Evolutionary conservation across 1,140 invertebrate species (phyloP), one percentile per base, ranked within the genome.

Genomic region (Drosophila baimaii): DNA sequence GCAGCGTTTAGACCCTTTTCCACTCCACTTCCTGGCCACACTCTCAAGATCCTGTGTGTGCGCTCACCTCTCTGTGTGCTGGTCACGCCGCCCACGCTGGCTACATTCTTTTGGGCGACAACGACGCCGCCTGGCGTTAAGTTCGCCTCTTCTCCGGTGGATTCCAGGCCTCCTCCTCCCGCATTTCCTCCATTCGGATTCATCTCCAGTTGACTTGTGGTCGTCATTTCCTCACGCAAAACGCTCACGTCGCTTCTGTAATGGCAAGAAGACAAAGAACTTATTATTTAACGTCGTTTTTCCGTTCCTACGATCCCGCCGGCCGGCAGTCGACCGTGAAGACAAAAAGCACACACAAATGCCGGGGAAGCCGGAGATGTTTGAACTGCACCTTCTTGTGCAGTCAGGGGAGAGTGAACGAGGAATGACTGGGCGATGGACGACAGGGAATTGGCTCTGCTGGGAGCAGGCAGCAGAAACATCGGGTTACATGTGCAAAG

Each of bases 131-230:
- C 51, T 23, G 51, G 31, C 51, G 8, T 54, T 13, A 54, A 35
- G 46, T 25, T 64, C 10, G 15, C 54, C 15, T 43, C 57, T 43
- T 23, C 71, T 9, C 46, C 71, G 10, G 19, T 31, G 19, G 37
- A 39, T 19, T 62, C 69, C 46, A 52, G 35, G 3, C 33, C 57
- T 23, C 33, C 57, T 23, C 33, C 62, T 0, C 51, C 51, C 19
- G 29, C 33, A 21, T 33, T 52, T 33, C 55, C 55, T n/a, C 66
- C 68, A 47, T 79, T 86, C 21, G 82, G 62, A 56, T 65, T 86
- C 68, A 79, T 73, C 71, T 88, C 76, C 76, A 62, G 35, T 72
- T 82, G 79, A 58, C 55, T 76, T 66, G 70, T 82, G 59, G 83
- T 86, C 77, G 79, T 83, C 83, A 83, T 86, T 64, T 86, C 44